Evolutionary conservation across 1,140 invertebrate genomes (phyloP), one percentile per base, ranked within the genome.

Genomic region (Capitella teleta): DNA sequence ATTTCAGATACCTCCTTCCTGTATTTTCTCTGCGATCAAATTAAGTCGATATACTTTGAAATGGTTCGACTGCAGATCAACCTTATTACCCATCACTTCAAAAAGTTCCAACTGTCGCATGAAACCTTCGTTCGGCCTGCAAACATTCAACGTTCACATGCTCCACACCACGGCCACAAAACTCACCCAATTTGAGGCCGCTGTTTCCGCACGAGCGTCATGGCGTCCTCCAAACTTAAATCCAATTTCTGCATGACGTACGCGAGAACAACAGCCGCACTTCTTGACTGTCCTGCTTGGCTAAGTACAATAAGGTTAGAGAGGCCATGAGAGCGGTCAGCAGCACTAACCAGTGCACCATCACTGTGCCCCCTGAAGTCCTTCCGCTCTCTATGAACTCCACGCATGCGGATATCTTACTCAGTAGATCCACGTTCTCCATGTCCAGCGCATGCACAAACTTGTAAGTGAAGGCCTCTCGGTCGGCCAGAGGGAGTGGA

Each of bases 191-290:
- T 52, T 12, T 44, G 14, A 26, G 49, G 49, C 28, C 58, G 53
- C 30, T 49, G 44, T 26, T 52, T n/a, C 16, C 52, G 42, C 1
- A 65, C 56, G 8, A 54, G 37, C n/a, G 47, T 52, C n/a, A 63
- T 43, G n/a, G 59, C 60, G 16, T 59, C 53, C 3, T 54, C 52
- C 37, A 51, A 53, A 42, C 24, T 40, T 25, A 59, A 49, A 16
- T 52, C 26, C 6, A 49, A 36, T 23, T 58, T 59, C 18, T 58
- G 51, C 65, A 67, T 67, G 6, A 66, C 14, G 55, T 64, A 66
- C 3, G 65, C 65, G n/a, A 59, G 54, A 18, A 64, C 58, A 10
- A 66, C 52, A 10, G 63, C 59, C 6, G 59, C 60, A 60, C 65
- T 65, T 44, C 65, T 56, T 3, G 65, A 67, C 34, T 53, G 45